A percentile compares a stretch with the other conserved stretches of the same genome.
These are phyloP conservation scores for Peromyscus leucopus DNA, from an alignment of 2,113 vertebrate species.

Conservation along the genomic window DNA sequence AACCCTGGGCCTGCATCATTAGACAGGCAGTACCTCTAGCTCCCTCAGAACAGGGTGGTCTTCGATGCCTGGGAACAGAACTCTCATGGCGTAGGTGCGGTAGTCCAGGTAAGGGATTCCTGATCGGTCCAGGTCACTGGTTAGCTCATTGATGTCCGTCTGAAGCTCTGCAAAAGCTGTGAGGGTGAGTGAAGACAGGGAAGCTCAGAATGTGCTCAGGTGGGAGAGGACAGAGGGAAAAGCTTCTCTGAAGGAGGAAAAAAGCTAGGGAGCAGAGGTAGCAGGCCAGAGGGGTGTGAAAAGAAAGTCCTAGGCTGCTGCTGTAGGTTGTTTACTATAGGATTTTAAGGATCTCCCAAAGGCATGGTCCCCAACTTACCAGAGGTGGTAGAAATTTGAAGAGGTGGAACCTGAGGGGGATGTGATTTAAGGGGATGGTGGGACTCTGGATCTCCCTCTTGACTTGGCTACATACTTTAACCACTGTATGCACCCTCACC, in stretches of 20 bases:
- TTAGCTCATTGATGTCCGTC: constrained; percentile 99
- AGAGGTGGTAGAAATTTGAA: background rate
- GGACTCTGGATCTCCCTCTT: background rate
- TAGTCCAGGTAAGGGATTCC: constrained; percentile 99
- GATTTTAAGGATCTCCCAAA: background rate
- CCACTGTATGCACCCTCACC: too few relatives aligned
- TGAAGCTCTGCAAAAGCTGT: constrained; percentile 98
- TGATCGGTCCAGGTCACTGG: constrained; percentile 97
- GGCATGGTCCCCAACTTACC: background rate
- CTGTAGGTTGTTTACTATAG: background rate
- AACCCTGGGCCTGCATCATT: background rate
- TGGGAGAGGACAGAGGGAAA: background rate
- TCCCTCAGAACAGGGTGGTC: constrained; percentile 98
- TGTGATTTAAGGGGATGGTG: too few relatives aligned
- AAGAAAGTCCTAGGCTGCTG: background rate
- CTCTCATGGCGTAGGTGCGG: constrained; percentile 97
- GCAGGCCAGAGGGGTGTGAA: fast-evolving
- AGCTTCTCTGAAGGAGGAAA: background rate
- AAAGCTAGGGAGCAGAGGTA: background rate
- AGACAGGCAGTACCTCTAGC: constrained; percentile 92
- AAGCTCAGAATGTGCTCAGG: background rate
- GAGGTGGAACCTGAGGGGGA: too few relatives aligned
- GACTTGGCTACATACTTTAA: background rate
- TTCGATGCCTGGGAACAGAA: constrained; percentile 98
- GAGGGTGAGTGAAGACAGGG: background rate